phyloP scores from a whole-genome alignment of 2,888 invertebrate species.

The Polylopha cassiicola region DNA sequence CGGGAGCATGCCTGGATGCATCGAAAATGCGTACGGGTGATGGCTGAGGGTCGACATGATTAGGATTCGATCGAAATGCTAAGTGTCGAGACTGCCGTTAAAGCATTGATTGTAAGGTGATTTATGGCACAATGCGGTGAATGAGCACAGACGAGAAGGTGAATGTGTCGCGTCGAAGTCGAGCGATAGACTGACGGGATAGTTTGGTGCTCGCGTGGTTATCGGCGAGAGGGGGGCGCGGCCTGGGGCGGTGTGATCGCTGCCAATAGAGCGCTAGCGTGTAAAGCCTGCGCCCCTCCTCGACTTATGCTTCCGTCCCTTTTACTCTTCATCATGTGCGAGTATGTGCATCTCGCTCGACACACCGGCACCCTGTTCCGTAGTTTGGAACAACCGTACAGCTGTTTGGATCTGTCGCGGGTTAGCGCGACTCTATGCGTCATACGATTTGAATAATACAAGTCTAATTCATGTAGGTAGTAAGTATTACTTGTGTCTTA shows the following conservation, averaged over 20 bases:
- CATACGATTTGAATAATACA: conserved; percentile 61
- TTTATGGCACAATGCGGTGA: conserved; percentile 66
- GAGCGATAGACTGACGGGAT: conserved; percentile 65
- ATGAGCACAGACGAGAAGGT: conserved; percentile 50
- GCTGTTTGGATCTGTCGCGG: conserved; percentile 61
- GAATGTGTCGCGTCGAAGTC: conserved; percentile 70
- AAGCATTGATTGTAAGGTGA: conserved; percentile 53
- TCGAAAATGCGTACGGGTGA: conserved; percentile 73
- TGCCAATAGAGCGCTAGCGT: conserved; percentile 49
- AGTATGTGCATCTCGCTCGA: conserved; percentile 40
- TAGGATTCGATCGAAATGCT: conserved; percentile 33
- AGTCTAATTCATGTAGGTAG: conserved; percentile 31
- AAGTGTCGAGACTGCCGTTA: conserved; percentile 40
- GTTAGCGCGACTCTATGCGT: conserved; percentile 47
- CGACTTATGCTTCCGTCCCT: conserved; percentile 34
- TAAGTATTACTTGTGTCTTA: conserved; percentile 16
- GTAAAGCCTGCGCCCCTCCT: conserved; percentile 67
- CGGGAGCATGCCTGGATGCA: conserved; percentile 71
- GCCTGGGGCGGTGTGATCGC: conserved; percentile 46
- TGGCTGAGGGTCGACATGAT: conserved; percentile 72
- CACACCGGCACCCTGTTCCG: conserved; percentile 47
- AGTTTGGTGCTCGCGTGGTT: conserved; percentile 46
- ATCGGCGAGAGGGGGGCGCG: conserved; percentile 53
- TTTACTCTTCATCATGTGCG: conserved; percentile 34
- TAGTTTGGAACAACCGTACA: conserved; percentile 55